phyloP scores from a whole-genome alignment of 2,113 vertebrate species.

The Anhinga rufa region DNA sequence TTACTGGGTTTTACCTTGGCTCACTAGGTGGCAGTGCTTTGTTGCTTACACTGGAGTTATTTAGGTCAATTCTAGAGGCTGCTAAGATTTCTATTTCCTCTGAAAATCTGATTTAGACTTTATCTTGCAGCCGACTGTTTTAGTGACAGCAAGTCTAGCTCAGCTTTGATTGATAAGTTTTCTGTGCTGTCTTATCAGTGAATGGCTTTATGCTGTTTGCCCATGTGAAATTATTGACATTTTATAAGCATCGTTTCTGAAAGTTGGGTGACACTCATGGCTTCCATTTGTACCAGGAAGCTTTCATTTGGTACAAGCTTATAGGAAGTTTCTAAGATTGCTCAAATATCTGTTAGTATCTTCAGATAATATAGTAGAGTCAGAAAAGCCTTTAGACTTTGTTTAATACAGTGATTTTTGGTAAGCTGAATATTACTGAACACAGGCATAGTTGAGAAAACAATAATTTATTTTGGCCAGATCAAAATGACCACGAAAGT shows the following conservation, averaged over 20 bases:
- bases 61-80: background rate
- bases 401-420: background rate
- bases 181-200: background rate
- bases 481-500: background rate
- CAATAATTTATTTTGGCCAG: background rate
- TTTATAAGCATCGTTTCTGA: background rate
- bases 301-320: background rate
- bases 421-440: background rate
- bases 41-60: background rate
- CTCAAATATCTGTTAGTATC: background rate
- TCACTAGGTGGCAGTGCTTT: constrained; percentile 11
- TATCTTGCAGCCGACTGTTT: background rate
- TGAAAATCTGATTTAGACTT: background rate
- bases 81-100: background rate
- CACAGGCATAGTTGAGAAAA: background rate
- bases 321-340: background rate
- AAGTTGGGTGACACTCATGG: background rate
- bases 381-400: background rate
- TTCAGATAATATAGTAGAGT: background rate
- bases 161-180: background rate
- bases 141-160: background rate
- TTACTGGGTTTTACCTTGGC: background rate
- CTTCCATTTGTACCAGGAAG: background rate
- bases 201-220: background rate
- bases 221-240: background rate